Conservation (phyloP, 1,140 invertebrate species). For the Neodiprion lecontei region DNA sequence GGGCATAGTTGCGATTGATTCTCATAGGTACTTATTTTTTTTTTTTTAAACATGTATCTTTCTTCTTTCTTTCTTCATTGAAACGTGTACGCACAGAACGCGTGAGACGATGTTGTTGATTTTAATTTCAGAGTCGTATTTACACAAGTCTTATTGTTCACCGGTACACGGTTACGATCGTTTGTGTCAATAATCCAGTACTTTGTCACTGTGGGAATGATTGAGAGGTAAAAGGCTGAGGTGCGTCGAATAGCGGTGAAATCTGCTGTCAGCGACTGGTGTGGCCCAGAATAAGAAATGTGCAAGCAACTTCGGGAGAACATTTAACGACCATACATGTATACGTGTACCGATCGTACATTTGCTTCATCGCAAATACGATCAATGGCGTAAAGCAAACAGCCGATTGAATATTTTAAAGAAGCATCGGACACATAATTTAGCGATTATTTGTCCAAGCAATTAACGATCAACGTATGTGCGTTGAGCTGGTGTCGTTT, state of each 20-base stretch:
- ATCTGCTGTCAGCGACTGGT: too few species aligned
- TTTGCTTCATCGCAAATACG: not conserved
- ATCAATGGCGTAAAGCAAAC: not conserved
- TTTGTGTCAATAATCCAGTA: not conserved
- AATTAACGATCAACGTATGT: constrained; percentile 37
- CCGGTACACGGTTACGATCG: not conserved
- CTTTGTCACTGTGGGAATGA: not conserved
- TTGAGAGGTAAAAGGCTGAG: too few species aligned
- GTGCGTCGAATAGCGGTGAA: too few species aligned
- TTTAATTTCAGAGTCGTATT: not conserved
- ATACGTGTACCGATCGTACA: too few species aligned
- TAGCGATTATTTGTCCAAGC: constrained; percentile 29
- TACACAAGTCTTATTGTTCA: not conserved
- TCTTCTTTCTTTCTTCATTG: too few species aligned
- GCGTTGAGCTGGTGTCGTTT: constrained; percentile 36
- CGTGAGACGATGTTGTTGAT: not conserved
- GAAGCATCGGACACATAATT: constrained; percentile 11
- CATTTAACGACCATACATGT: too few species aligned
- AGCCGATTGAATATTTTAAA: not conserved
- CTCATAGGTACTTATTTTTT: too few species aligned
- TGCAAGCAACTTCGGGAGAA: too few species aligned
- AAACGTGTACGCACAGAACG: too few species aligned
- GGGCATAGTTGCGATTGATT: too few species aligned
- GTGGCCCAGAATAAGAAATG: too few species aligned
- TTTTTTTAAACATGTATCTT: too few species aligned